Conservation (phyloP, 2,797 vertebrate genomes). For the Coccyzus lansbergi region DNA sequence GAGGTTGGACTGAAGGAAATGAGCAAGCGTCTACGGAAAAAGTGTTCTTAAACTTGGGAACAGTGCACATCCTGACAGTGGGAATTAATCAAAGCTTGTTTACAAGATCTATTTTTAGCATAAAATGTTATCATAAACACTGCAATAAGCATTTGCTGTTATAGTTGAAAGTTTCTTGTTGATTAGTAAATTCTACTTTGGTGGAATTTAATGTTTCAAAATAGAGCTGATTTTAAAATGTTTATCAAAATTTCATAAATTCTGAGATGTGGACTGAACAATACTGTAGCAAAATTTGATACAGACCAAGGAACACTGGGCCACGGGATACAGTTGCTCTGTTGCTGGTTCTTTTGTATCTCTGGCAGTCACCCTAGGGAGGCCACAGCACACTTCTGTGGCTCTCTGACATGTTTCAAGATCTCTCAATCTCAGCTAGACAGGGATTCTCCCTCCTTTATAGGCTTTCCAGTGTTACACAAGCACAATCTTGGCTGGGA, state of each 20-base stretch:
- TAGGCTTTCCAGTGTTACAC: background rate
- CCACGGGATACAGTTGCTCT: background rate
- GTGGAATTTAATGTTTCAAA: background rate
- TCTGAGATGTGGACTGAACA: background rate
- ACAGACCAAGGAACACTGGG: background rate
- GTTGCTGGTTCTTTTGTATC: background rate
- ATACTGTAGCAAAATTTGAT: background rate
- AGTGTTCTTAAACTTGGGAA: conserved; percentile 75
- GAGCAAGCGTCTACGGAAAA: conserved; percentile 78
- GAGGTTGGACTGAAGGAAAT: conserved; percentile 76
- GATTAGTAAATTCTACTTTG: conserved; percentile 9
- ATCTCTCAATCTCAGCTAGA: background rate
- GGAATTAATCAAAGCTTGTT: conserved; percentile 84
- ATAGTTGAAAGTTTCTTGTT: conserved; percentile 39
- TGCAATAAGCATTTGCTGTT: conserved; percentile 12
- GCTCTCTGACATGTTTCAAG: background rate
- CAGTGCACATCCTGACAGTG: conserved; percentile 80
- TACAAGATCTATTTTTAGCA: conserved; percentile 81
- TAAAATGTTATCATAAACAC: conserved; percentile 74
- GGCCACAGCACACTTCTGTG: background rate
- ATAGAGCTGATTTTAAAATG: background rate
- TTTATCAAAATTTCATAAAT: background rate
- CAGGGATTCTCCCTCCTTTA: background rate
- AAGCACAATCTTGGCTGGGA: background rate
- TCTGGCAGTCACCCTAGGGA: background rate